Evolutionary conservation across 2,797 vertebrate species (phyloP).

Genomic region (Sebastiscus albofasciatus): DNA sequence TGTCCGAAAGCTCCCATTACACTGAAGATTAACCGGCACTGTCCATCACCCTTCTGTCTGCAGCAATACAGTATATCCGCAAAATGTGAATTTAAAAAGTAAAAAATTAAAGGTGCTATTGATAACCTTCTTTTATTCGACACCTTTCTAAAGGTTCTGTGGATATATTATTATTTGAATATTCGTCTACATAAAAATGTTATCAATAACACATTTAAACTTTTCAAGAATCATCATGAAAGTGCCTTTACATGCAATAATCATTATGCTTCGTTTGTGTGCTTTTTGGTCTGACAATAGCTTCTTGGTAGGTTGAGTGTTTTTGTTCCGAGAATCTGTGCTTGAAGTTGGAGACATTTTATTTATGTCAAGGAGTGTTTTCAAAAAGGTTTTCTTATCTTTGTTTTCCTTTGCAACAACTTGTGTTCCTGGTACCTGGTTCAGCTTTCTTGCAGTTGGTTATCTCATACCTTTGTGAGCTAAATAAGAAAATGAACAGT

Average conservation of each 20-base stretch:
- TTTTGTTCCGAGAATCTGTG: neutral
- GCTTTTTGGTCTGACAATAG: neutral
- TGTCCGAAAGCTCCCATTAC: constrained; percentile 68
- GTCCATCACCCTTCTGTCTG: neutral
- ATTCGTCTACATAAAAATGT: too few relatives aligned
- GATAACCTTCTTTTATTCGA: rapidly evolving
- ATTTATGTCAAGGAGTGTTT: constrained; percentile 3
- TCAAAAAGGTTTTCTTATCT: constrained; percentile 5
- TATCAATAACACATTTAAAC: neutral
- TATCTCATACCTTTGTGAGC: neutral
- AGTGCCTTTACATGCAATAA: neutral
- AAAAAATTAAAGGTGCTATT: neutral
- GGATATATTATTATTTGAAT: too few relatives aligned
- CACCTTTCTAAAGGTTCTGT: too few relatives aligned
- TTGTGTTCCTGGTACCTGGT: neutral
- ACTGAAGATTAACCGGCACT: constrained; percentile 19
- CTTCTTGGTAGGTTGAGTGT: constrained; percentile 11
- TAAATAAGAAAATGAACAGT: neutral
- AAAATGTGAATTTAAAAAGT: constrained; percentile 43
- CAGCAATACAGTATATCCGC: neutral
- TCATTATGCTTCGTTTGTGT: neutral
- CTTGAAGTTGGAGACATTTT: neutral
- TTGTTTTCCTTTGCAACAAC: constrained; percentile 12
- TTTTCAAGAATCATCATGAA: neutral
- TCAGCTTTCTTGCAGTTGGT: neutral